Percentiles rank a stretch among this genome's conserved stretches.
phyloP scores from a whole-genome alignment of 2,113 vertebrate genomes.

The Prunella himalayana region DNA sequence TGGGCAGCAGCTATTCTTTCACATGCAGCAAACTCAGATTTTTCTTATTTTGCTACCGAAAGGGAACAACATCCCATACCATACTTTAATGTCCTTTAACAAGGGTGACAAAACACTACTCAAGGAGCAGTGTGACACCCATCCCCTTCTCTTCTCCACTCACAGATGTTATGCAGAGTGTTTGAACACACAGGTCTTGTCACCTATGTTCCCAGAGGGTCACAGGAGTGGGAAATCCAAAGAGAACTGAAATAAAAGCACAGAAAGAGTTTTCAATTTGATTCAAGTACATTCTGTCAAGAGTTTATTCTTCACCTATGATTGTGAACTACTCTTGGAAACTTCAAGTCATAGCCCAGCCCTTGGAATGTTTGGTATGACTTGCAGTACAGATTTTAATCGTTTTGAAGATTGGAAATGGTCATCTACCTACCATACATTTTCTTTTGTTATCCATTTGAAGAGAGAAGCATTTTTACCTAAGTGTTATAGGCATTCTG shows the following conservation, averaged over 20 bases:
- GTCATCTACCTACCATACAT: neutral
- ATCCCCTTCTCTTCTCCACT: neutral
- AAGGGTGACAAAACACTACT: neutral
- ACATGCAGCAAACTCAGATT: neutral
- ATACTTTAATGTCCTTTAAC: neutral
- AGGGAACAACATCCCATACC: neutral
- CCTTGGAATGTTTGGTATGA: neutral
- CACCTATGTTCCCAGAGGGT: rapidly evolving
- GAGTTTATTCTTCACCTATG: neutral
- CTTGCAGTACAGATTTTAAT: neutral
- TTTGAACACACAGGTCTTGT: neutral
- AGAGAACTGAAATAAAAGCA: neutral
- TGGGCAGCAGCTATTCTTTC: neutral
- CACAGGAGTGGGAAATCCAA: neutral
- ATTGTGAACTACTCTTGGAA: neutral
- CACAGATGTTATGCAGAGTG: neutral
- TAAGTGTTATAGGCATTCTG: neutral
- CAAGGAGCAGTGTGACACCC: neutral
- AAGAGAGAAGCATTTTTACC: neutral
- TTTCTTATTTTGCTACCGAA: neutral
- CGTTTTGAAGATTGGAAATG: neutral
- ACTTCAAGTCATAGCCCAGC: neutral
- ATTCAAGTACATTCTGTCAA: neutral
- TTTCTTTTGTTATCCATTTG: neutral
- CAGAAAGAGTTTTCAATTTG: neutral